phyloP scores from a whole-genome alignment of 1,140 invertebrate genomes.

The Xylocopa sonorina region DNA sequence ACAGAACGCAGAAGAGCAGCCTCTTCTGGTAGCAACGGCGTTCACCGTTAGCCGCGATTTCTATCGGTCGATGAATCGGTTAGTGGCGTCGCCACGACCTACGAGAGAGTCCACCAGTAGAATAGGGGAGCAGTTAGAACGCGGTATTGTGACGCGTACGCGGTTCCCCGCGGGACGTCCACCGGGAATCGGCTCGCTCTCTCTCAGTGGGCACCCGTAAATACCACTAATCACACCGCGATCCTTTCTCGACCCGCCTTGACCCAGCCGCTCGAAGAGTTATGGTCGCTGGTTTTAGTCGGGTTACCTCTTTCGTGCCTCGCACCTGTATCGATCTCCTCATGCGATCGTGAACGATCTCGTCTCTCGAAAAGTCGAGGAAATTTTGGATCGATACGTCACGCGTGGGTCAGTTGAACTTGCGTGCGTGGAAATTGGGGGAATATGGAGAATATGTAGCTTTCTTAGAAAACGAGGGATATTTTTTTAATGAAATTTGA shows the following conservation, averaged over 20 bases:
- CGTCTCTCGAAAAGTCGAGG: background rate
- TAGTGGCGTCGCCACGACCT: conserved; percentile 43
- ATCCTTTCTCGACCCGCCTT: conserved; percentile 69
- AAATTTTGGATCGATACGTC: too few species aligned
- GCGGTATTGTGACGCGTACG: conserved; percentile 57
- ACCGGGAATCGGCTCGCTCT: conserved; percentile 61
- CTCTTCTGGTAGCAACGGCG: conserved; percentile 10
- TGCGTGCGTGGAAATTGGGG: too few species aligned
- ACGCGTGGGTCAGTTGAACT: too few species aligned
- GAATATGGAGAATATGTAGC: too few species aligned
- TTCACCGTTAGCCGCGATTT: conserved; percentile 68
- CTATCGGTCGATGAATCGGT: conserved; percentile 60
- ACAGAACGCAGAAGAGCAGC: conserved; percentile 14
- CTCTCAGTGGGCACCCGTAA: conserved; percentile 61
- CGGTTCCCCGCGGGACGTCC: conserved; percentile 56
- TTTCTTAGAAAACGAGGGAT: too few species aligned
- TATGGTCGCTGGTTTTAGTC: conserved; percentile 69
- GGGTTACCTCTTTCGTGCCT: conserved; percentile 48
- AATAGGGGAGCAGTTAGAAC: conserved; percentile 70
- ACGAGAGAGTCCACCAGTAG: conserved; percentile 49
- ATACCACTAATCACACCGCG: conserved; percentile 73
- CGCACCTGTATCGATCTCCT: conserved; percentile 4
- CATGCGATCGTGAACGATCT: conserved; percentile 1
- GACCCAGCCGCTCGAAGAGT: conserved; percentile 62
- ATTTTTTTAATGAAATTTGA: too few species aligned